phyloP scores from a whole-genome alignment of 1,140 invertebrate species.

The Branchinecta lynchi region DNA sequence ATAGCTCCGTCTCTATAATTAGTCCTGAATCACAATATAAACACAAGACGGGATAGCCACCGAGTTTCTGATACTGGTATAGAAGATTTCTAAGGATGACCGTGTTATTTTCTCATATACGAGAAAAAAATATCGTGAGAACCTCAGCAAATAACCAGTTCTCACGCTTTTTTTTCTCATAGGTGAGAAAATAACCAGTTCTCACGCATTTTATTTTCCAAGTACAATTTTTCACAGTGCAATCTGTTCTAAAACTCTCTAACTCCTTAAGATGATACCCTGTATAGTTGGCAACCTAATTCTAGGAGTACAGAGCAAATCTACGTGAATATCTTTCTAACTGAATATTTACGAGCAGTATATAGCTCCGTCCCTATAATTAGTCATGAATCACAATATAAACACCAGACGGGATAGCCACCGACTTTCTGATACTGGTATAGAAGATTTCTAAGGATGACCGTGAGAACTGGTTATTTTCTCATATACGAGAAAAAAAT shows the following conservation, averaged over 20 bases:
- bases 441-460: not conserved
- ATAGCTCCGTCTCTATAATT: too few relatives aligned
- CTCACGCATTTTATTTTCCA: not conserved
- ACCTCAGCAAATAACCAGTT: too few relatives aligned
- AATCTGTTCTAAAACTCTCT: not conserved
- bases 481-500: not conserved
- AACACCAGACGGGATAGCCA: not conserved
- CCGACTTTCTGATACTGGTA: not conserved
- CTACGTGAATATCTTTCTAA: not conserved
- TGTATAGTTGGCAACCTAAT: not conserved
- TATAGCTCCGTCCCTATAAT: not conserved
- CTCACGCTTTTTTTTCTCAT: too few relatives aligned
- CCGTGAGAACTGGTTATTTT: not conserved
- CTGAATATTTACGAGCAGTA: too few relatives aligned
- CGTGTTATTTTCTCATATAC: too few relatives aligned
- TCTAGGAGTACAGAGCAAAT: conserved; percentile 1
- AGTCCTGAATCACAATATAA: too few relatives aligned
- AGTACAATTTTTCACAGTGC: not conserved
- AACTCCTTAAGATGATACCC: not conserved
- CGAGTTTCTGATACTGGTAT: too few relatives aligned
- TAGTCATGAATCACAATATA: not conserved
- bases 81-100: too few relatives aligned
- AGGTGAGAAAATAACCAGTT: too few relatives aligned
- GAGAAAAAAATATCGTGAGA: too few relatives aligned
- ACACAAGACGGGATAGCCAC: too few relatives aligned